These are phyloP conservation scores for Sakesphorus luctuosus DNA, from an alignment of 2,113 vertebrate species.

Conservation along the genomic window DNA sequence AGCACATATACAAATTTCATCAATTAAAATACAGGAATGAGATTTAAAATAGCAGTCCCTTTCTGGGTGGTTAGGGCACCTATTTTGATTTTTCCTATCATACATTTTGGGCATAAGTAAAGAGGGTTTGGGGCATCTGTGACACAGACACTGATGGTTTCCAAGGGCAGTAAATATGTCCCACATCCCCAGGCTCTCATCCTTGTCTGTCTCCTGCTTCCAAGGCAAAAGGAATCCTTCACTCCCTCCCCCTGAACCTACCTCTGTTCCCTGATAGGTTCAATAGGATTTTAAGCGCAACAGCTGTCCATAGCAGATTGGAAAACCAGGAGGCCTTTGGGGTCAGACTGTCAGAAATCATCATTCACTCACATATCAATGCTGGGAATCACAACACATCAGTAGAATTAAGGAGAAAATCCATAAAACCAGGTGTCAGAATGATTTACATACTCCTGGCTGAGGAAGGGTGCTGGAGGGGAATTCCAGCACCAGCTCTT, in stretches of 20 bases:
- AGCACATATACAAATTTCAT: not conserved
- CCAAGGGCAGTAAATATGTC: not conserved
- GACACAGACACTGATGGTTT: not conserved
- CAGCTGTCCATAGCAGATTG: not conserved
- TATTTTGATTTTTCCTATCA: not conserved
- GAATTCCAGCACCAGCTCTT: not conserved
- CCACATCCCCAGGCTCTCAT: not conserved
- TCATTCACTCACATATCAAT: not conserved
- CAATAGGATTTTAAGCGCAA: not conserved
- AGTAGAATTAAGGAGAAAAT: not conserved
- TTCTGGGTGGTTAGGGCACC: not conserved
- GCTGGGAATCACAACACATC: not conserved
- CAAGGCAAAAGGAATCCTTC: not conserved
- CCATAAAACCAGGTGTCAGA: not conserved
- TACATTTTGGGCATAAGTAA: not conserved
- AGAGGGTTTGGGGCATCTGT: not conserved
- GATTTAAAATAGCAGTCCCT: not conserved
- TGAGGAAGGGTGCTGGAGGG: not conserved
- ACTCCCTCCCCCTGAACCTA: no score
- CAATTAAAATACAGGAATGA: not conserved
- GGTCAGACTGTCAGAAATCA: not conserved
- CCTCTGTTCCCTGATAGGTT: not conserved
- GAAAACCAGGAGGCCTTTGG: not conserved
- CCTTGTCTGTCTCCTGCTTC: not conserved
- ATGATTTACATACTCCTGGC: rapidly evolving